Conservation (phyloP, 2,113 vertebrate species). For the Paradisaea rubra region DNA sequence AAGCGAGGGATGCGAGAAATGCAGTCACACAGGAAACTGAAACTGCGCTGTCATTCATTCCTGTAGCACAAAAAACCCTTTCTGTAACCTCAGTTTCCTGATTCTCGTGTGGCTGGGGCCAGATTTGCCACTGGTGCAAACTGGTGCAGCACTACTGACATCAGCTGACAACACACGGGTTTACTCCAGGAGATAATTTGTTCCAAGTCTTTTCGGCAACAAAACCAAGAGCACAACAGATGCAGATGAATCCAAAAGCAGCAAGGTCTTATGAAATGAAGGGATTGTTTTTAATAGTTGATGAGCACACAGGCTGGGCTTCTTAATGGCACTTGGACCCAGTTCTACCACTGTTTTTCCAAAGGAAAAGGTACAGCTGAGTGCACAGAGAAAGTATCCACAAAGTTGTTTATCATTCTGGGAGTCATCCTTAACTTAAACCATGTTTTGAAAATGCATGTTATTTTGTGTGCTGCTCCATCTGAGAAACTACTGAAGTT, state of each 20-base stretch:
- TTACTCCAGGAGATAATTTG: background rate
- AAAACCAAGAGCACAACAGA: background rate
- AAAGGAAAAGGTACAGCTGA: background rate
- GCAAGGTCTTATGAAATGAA: background rate
- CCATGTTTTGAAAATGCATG: background rate
- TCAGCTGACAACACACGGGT: background rate
- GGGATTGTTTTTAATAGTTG: background rate
- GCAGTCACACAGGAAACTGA: constrained; percentile 44
- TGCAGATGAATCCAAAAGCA: background rate
- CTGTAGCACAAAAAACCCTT: constrained; percentile 46
- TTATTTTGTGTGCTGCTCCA: background rate
- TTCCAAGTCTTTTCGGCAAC: background rate
- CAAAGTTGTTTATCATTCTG: background rate
- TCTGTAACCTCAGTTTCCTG: constrained; percentile 57
- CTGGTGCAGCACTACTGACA: background rate
- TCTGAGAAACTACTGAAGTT: background rate
- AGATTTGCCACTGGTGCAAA: constrained; percentile 37
- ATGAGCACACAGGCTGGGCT: background rate
- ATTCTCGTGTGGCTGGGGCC: constrained; percentile 16
- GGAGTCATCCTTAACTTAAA: background rate
- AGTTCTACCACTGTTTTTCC: background rate
- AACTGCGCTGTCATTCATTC: constrained; percentile 47
- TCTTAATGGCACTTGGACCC: background rate
- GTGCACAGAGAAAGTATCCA: background rate
- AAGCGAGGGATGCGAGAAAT: background rate